Evolutionary conservation across 2,797 vertebrate species (phyloP).

Genomic region (Hyperoplus lanceolatus): DNA sequence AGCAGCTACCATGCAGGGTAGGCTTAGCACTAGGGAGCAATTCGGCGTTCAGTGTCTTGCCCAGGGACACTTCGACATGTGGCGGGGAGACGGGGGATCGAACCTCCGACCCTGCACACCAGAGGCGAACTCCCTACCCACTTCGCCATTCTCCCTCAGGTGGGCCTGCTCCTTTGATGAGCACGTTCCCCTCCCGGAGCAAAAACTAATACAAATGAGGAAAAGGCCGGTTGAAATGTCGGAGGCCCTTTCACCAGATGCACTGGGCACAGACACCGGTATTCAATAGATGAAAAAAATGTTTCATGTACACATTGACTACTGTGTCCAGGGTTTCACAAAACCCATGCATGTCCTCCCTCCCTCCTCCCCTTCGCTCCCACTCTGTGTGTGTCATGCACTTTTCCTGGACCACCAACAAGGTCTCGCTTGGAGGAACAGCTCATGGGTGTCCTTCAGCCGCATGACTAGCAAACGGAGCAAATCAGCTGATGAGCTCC

Average conservation of each 20-base stretch:
- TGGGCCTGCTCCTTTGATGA: slow-evolving; percentile 63
- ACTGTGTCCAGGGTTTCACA: slow-evolving; percentile 51
- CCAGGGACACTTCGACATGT: no score
- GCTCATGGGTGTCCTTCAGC: slow-evolving; percentile 72
- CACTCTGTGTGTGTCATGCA: slow-evolving; percentile 43
- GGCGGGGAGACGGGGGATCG: no score
- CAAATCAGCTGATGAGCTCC: slow-evolving; percentile 74
- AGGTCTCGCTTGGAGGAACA: slow-evolving; percentile 63
- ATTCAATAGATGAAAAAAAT: slow-evolving; percentile 46
- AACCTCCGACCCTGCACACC: no score
- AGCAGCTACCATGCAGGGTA: no score
- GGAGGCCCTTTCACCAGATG: slow-evolving; percentile 64
- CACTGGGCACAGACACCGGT: slow-evolving; percentile 26
- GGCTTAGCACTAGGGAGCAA: no score
- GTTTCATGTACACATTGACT: slow-evolving; percentile 30
- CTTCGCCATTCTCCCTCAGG: slow-evolving; percentile 71
- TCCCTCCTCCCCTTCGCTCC: slow-evolving; percentile 6
- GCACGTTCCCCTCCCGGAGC: slow-evolving; percentile 27
- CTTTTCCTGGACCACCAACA: slow-evolving; percentile 74
- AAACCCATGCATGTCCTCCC: slow-evolving; percentile 9
- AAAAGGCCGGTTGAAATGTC: slow-evolving; percentile 37
- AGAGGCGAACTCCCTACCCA: no score
- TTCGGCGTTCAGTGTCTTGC: no score
- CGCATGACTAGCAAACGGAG: slow-evolving; percentile 67
- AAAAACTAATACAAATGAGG: slow-evolving; percentile 38